These are phyloP conservation scores for Lithophane socia DNA, from an alignment of 2,888 invertebrate genomes.

Conservation along the genomic window DNA sequence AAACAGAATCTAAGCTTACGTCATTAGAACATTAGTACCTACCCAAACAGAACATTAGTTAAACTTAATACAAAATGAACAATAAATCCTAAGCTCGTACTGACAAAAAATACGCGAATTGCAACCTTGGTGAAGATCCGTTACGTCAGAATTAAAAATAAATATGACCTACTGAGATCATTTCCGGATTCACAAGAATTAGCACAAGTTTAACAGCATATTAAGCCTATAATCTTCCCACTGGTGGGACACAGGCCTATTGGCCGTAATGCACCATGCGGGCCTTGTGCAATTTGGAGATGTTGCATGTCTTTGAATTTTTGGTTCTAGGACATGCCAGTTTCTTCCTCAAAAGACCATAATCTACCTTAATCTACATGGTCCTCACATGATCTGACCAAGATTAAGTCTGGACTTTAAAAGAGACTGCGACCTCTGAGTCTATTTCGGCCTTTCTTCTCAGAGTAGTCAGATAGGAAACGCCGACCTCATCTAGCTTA, in stretches of 20 bases:
- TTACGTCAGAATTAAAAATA: slow-evolving; percentile 64
- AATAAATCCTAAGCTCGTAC: slow-evolving; percentile 28
- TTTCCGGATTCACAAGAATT: neutral
- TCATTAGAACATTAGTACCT: slow-evolving; percentile 24
- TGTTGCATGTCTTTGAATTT: neutral
- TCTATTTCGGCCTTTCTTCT: no score
- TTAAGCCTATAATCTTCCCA: neutral
- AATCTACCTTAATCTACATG: no score
- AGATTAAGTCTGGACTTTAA: no score
- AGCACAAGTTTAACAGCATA: neutral
- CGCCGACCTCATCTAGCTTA: no score
- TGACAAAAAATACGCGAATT: slow-evolving; percentile 40
- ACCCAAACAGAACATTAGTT: slow-evolving; percentile 17
- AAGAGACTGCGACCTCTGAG: no score
- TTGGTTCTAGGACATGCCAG: no score
- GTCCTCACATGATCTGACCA: no score
- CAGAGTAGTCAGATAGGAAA: no score
- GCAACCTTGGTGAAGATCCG: slow-evolving; percentile 64
- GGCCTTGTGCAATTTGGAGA: neutral
- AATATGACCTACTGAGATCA: slow-evolving; percentile 70
- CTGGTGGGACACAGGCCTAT: neutral
- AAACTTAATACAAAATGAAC: slow-evolving; percentile 36
- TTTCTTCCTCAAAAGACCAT: no score
- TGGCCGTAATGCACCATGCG: neutral
- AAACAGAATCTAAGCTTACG: neutral